A percentile compares a stretch with the other conserved stretches of the same genome.
phyloP scores from a whole-genome alignment of 2,888 invertebrate genomes.

The Pristionchus mayeri region DNA sequence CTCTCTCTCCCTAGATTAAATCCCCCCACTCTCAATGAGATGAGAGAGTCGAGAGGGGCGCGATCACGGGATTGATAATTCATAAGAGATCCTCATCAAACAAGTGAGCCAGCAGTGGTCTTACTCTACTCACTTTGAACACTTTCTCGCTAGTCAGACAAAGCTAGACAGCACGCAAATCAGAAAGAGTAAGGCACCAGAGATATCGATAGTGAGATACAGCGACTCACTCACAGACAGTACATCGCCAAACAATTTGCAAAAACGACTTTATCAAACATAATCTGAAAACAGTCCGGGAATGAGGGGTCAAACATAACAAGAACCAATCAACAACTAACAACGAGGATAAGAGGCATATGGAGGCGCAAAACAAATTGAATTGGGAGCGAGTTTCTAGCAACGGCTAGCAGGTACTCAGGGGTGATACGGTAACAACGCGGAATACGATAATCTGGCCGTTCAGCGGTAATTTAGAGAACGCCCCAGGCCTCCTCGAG shows the following conservation, averaged over 20 bases:
- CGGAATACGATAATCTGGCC: not conserved
- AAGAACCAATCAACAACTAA: constrained; percentile 10
- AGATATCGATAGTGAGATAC: constrained; percentile 28
- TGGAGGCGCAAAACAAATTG: not conserved
- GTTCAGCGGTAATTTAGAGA: constrained; percentile 52
- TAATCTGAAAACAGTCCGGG: not conserved
- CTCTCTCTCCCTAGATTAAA: constrained; percentile 17
- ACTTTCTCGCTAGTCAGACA: not conserved
- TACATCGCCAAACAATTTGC: not conserved
- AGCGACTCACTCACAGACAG: constrained; percentile 7
- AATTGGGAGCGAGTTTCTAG: not conserved
- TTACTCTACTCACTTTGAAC: not conserved
- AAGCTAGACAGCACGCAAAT: no score
- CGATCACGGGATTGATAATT: constrained; percentile 40
- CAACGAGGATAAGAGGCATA: not conserved
- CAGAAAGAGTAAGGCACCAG: not conserved
- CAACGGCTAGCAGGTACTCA: not conserved
- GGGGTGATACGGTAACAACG: not conserved
- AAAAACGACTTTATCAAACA: constrained; percentile 10
- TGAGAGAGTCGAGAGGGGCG: not conserved
- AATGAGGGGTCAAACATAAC: constrained; percentile 11
- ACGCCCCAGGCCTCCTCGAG: constrained; percentile 73
- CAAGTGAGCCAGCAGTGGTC: not conserved
- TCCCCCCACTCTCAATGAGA: not conserved
- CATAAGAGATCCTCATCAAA: constrained; percentile 35